Evolutionary conservation across 2,888 invertebrate genomes (phyloP).

Genomic region (Phoronis australis): DNA sequence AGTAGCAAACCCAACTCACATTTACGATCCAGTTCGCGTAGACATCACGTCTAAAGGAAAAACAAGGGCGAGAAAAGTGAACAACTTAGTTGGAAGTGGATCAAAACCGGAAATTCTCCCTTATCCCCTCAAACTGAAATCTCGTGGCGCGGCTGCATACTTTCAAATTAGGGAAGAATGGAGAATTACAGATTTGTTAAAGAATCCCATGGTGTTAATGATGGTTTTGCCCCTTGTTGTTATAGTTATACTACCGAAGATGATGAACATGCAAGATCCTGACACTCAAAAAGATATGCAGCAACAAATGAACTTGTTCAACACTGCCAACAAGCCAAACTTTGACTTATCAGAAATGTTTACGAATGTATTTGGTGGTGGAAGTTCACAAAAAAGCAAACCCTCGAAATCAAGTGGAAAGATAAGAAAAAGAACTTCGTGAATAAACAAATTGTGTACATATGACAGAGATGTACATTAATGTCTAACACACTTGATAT

Average conservation of each 20-base stretch:
- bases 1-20: constrained; percentile 80
- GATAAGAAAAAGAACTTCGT: too few relatives aligned
- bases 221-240: constrained; percentile 88
- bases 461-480: too few relatives aligned
- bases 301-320: constrained; percentile 62
- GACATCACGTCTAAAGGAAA: constrained; percentile 98
- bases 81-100: constrained; percentile 84
- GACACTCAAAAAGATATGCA: constrained; percentile 84
- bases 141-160: constrained; percentile 66
- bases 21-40: constrained; percentile 89
- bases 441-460: too few relatives aligned
- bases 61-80: constrained; percentile 88
- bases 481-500: too few relatives aligned
- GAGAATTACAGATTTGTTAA: too few relatives aligned
- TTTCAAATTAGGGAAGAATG: too few relatives aligned
- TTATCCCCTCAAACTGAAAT: constrained; percentile 86
- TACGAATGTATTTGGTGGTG: constrained; percentile 77
- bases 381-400: constrained; percentile 48
- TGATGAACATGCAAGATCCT: constrained; percentile 86
- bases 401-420: too few relatives aligned
- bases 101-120: constrained; percentile 70
- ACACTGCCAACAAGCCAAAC: constrained; percentile 73
- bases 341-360: constrained; percentile 91
- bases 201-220: too few relatives aligned
- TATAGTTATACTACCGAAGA: constrained; percentile 87